Percentiles rank a stretch among this genome's conserved stretches.
Conservation (phyloP, 2,888 invertebrate species). For the Tryphoninae sp. region DNA sequence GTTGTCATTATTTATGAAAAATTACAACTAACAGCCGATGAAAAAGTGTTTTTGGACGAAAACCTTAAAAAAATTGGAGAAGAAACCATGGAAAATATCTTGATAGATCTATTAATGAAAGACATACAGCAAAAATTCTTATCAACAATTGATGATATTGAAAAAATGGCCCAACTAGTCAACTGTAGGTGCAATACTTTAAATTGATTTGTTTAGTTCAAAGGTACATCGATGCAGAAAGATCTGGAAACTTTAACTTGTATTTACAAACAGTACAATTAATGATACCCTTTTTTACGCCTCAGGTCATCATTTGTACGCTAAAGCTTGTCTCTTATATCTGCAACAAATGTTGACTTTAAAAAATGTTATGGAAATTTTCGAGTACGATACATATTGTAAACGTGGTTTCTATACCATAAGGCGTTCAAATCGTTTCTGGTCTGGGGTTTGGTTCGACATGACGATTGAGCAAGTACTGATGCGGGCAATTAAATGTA, state of each 20-base stretch:
- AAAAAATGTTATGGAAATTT: slow-evolving; percentile 62
- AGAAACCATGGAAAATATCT: slow-evolving; percentile 4
- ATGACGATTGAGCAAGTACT: slow-evolving; percentile 63
- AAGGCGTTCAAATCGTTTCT: slow-evolving; percentile 62
- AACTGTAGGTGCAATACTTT: slow-evolving; percentile 72
- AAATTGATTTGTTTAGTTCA: slow-evolving; percentile 68
- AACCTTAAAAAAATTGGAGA: too few species aligned
- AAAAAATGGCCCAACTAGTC: slow-evolving; percentile 66
- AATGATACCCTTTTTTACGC: slow-evolving; percentile 66
- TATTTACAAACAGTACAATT: slow-evolving; percentile 65
- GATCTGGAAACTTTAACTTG: slow-evolving; percentile 71
- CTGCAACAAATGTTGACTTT: slow-evolving; percentile 71
- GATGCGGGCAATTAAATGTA: slow-evolving; percentile 69
- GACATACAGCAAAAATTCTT: slow-evolving; percentile 31
- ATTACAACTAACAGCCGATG: slow-evolving; percentile 63
- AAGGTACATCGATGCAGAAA: slow-evolving; percentile 72
- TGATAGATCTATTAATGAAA: background rate
- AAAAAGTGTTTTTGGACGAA: slow-evolving; percentile 57
- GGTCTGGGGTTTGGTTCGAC: slow-evolving; percentile 65
- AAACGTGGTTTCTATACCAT: slow-evolving; percentile 65
- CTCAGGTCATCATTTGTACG: slow-evolving; percentile 69
- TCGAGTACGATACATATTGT: slow-evolving; percentile 66
- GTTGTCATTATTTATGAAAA: slow-evolving; percentile 68
- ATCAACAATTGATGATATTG: slow-evolving; percentile 34
- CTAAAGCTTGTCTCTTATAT: slow-evolving; percentile 70